These are phyloP conservation scores for Talpa occidentalis DNA, from an alignment of 2,113 vertebrate genomes.

Conservation along the genomic window DNA sequence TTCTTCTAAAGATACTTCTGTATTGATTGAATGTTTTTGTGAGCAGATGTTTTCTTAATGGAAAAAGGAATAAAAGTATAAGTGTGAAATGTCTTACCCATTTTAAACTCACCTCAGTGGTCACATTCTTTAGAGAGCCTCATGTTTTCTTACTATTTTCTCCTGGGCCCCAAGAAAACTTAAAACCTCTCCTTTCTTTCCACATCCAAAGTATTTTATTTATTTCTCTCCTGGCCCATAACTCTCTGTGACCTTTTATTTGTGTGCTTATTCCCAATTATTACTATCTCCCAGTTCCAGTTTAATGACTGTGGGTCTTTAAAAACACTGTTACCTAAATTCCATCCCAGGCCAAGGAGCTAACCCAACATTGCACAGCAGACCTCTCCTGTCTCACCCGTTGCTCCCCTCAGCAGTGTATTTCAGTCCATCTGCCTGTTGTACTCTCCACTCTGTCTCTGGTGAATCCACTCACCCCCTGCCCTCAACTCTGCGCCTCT, in stretches of 20 bases:
- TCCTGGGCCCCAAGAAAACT: background rate
- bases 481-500: too few species aligned
- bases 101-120: background rate
- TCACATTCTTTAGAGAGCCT: background rate
- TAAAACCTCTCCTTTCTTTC: background rate
- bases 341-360: too few species aligned
- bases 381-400: too few species aligned
- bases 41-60: background rate
- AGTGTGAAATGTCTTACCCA: background rate
- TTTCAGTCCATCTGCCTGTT: too few species aligned
- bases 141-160: background rate
- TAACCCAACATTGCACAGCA: too few species aligned
- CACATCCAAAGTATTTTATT: background rate
- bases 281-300: background rate
- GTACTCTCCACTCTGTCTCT: too few species aligned
- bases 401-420: too few species aligned
- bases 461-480: too few species aligned
- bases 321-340: too few species aligned
- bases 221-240: background rate
- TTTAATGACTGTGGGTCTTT: too few species aligned
- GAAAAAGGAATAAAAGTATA: too few species aligned
- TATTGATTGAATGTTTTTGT: background rate
- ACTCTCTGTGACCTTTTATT: background rate
- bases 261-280: background rate
- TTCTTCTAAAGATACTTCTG: background rate